A percentile compares a stretch with the other conserved stretches of the same genome.
Conservation (phyloP, 2,113 vertebrate genomes). For the Gulo gulo region DNA sequence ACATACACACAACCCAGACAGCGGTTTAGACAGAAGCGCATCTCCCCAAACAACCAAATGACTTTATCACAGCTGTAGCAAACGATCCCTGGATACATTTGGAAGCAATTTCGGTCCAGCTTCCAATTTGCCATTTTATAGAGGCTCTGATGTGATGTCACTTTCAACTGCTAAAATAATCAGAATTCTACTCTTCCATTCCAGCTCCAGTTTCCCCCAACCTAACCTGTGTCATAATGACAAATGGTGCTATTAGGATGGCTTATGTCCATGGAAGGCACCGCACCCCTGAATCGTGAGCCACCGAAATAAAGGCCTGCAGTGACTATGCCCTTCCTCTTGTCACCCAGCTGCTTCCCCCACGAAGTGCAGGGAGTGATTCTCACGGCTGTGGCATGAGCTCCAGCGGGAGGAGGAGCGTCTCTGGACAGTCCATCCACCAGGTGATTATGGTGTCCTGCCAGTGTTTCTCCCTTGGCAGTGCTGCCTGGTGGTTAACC, state of each 20-base stretch:
- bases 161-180: constrained; percentile 77
- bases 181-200: constrained; percentile 70
- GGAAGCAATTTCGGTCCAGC: constrained; percentile 71
- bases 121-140: constrained; percentile 75
- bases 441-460: neutral
- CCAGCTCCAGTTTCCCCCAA: constrained; percentile 36
- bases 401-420: neutral
- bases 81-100: constrained; percentile 73
- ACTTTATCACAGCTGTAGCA: constrained; percentile 73
- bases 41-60: constrained; percentile 59
- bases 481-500: neutral
- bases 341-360: neutral
- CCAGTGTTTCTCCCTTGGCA: neutral
- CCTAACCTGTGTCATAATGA: constrained; percentile 75
- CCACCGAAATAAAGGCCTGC: constrained; percentile 52
- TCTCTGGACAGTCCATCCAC: neutral
- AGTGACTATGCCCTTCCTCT: constrained; percentile 11
- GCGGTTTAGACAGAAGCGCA: constrained; percentile 60
- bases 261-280: constrained; percentile 65
- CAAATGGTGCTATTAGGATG: constrained; percentile 65
- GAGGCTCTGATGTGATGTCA: constrained; percentile 75
- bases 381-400: neutral
- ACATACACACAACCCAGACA: neutral
- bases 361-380: neutral
- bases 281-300: constrained; percentile 62